These are phyloP conservation scores for Coenonympha glycerion DNA, from an alignment of 2,888 invertebrate species.

Conservation along the genomic window DNA sequence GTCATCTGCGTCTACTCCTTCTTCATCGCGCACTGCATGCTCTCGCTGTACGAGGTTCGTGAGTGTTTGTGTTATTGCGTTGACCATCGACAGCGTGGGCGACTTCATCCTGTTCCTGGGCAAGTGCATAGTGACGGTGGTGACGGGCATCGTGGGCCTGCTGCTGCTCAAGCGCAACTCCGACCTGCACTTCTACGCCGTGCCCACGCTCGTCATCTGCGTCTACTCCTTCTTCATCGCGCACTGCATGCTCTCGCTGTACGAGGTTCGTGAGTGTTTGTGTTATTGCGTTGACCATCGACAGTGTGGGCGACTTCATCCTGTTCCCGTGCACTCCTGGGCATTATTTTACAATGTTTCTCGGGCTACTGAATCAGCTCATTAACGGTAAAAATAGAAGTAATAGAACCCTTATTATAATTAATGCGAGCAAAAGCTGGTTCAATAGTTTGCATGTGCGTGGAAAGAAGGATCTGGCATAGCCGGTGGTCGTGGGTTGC, in stretches of 20 bases:
- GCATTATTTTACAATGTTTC: not conserved
- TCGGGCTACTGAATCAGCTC: not conserved
- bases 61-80: constrained; percentile 69
- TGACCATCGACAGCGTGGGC: constrained; percentile 93
- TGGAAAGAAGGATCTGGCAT: too few relatives aligned
- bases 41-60: constrained; percentile 93
- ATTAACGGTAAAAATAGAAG: too few relatives aligned
- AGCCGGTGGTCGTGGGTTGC: too few relatives aligned
- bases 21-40: constrained; percentile 93
- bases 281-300: constrained; percentile 89
- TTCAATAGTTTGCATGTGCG: too few relatives aligned
- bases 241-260: constrained; percentile 93
- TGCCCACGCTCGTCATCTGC: constrained; percentile 88
- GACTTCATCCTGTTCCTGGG: constrained; percentile 95
- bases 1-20: constrained; percentile 90
- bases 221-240: constrained; percentile 94
- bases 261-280: constrained; percentile 81
- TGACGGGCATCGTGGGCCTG: constrained; percentile 86
- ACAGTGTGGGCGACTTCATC: constrained; percentile 94
- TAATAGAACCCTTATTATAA: too few relatives aligned
- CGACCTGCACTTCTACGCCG: constrained; percentile 87
- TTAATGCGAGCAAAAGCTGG: too few relatives aligned
- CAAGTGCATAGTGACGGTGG: constrained; percentile 85
- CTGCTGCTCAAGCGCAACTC: constrained; percentile 83
- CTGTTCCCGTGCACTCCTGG: constrained; percentile 87